phyloP scores from a whole-genome alignment of 2,797 vertebrate species.

The Forpus xanthops region DNA sequence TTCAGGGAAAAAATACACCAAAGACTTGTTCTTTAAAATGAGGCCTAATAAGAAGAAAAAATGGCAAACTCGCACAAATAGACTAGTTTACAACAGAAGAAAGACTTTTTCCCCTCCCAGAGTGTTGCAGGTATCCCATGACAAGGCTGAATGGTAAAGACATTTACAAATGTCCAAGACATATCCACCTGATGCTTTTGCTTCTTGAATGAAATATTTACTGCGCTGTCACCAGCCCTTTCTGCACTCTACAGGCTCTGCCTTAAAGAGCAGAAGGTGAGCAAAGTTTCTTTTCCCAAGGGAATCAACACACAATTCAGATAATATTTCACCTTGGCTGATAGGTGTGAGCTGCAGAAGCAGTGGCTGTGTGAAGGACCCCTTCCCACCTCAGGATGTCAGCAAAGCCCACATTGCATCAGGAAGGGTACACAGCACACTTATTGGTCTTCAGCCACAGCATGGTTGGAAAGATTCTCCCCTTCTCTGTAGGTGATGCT shows the following conservation, averaged over 20 bases:
- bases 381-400: not conserved
- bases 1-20: not conserved
- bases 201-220: not conserved
- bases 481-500: not conserved
- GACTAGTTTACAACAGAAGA: not conserved
- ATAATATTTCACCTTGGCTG: not conserved
- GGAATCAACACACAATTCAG: not conserved
- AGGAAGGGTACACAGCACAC: not conserved
- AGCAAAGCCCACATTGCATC: not conserved
- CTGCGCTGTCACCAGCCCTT: not conserved
- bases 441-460: not conserved
- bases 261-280: not conserved
- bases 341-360: not conserved
- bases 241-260: not conserved
- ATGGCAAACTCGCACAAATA: not conserved
- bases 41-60: not conserved
- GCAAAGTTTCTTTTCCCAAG: not conserved
- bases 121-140: not conserved
- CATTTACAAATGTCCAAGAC: not conserved
- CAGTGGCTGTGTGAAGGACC: not conserved
- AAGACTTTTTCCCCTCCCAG: not conserved
- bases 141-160: not conserved
- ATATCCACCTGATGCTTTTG: not conserved
- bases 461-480: accelerated
- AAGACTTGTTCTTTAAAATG: not conserved